phyloP scores from a whole-genome alignment of 2,888 invertebrate genomes.

The Salticus scenicus region DNA sequence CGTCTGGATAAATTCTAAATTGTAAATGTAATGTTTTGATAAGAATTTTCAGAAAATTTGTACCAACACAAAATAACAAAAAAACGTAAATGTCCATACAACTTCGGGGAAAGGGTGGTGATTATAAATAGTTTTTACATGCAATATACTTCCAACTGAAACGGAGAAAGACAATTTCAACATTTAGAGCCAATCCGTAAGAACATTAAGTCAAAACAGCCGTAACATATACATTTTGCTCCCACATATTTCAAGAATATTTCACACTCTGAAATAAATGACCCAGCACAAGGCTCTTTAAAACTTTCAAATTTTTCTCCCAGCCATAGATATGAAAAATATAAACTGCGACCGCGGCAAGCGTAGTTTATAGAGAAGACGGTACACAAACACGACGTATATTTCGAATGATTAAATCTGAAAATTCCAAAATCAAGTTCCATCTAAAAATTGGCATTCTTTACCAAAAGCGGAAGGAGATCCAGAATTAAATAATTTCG shows the following conservation, averaged over 20 bases:
- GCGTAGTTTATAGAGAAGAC: neutral
- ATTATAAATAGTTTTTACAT: no score
- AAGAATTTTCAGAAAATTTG: no score
- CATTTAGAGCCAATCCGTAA: no score
- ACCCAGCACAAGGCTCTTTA: neutral
- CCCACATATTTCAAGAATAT: neutral
- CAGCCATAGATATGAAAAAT: neutral
- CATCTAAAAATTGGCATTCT: constrained; percentile 9
- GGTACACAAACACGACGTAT: neutral
- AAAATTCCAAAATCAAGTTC: constrained; percentile 2
- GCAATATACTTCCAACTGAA: no score
- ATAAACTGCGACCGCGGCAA: neutral
- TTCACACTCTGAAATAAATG: neutral
- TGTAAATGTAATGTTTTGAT: no score
- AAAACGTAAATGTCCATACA: no score
- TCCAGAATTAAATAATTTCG: constrained; percentile 9
- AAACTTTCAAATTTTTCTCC: neutral
- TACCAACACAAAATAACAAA: no score
- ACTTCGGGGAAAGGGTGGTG: no score
- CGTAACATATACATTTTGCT: no score
- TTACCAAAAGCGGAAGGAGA: neutral
- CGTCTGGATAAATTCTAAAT: no score
- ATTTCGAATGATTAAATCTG: constrained; percentile 6
- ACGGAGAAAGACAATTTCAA: no score
- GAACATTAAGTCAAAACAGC: no score